These are phyloP conservation scores for Xenus cinereus DNA, from an alignment of 2,113 vertebrate species.

Conservation along the genomic window DNA sequence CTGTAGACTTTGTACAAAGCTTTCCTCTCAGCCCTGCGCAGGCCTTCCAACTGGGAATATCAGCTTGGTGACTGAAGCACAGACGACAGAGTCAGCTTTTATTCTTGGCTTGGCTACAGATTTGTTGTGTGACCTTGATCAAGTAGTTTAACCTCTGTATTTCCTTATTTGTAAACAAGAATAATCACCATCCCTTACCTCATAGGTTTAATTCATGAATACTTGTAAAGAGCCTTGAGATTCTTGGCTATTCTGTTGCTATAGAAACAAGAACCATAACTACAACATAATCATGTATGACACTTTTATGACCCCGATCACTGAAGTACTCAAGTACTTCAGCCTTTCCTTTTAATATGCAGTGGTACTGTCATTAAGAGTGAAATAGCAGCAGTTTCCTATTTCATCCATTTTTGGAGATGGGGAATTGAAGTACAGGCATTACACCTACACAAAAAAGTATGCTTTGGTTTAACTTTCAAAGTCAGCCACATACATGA, in stretches of 20 bases:
- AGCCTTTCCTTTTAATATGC: not conserved
- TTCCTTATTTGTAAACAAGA: conserved; percentile 39
- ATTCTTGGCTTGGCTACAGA: conserved; percentile 5
- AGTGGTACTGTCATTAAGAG: not conserved
- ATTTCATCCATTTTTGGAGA: not conserved
- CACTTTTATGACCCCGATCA: not conserved
- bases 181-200: not conserved
- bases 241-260: not conserved
- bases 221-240: not conserved
- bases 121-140: not conserved
- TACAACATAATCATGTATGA: not conserved
- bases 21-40: not conserved
- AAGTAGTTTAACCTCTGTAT: conserved; percentile 17
- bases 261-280: conserved; percentile 26
- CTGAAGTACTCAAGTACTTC: not conserved
- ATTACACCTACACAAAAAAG: not conserved
- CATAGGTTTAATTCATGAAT: not conserved
- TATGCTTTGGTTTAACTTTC: not conserved
- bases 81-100: not conserved
- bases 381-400: not conserved
- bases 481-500: not conserved
- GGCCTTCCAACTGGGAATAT: not conserved
- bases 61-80: not conserved
- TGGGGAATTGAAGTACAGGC: not conserved
- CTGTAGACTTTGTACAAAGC: conserved; percentile 21